A percentile compares a stretch with the other conserved stretches of the same genome.
Conservation (phyloP, 2,888 invertebrate species). For the Xestoiulus laeticollis region DNA sequence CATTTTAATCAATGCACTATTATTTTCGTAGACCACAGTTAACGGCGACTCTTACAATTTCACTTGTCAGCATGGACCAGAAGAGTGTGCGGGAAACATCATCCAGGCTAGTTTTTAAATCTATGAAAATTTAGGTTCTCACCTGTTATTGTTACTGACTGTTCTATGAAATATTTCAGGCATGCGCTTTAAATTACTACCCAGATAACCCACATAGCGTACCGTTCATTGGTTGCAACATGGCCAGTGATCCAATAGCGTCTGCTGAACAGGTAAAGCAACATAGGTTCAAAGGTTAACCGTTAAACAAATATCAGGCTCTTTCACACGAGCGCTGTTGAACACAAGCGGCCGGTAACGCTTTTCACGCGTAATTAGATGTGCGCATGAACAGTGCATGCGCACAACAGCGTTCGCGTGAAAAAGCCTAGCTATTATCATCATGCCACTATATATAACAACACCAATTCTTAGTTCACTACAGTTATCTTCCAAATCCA, state of each 20-base stretch:
- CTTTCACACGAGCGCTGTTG: too few relatives aligned
- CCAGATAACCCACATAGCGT: slow-evolving; percentile 62
- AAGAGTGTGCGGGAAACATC: slow-evolving; percentile 79
- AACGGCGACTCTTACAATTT: slow-evolving; percentile 65
- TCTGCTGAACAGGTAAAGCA: slow-evolving; percentile 12
- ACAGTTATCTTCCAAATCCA: too few relatives aligned
- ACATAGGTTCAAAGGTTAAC: neutral
- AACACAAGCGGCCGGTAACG: too few relatives aligned
- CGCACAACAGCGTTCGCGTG: too few relatives aligned
- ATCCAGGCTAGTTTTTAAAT: slow-evolving; percentile 62
- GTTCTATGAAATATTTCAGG: slow-evolving; percentile 57
- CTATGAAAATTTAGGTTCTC: neutral
- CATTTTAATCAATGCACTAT: too few relatives aligned
- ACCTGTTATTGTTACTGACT: neutral
- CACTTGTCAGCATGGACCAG: slow-evolving; percentile 76
- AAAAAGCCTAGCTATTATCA: too few relatives aligned
- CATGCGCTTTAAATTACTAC: slow-evolving; percentile 68
- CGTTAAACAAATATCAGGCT: too few relatives aligned
- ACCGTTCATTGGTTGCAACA: slow-evolving; percentile 72
- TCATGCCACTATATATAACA: too few relatives aligned
- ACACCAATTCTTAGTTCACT: too few relatives aligned
- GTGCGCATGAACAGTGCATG: too few relatives aligned
- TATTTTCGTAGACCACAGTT: neutral
- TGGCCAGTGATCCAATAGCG: slow-evolving; percentile 65
- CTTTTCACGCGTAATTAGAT: too few relatives aligned